Conservation (phyloP, 2,888 invertebrate genomes). For the Vannuccia rotundouncinata region DNA sequence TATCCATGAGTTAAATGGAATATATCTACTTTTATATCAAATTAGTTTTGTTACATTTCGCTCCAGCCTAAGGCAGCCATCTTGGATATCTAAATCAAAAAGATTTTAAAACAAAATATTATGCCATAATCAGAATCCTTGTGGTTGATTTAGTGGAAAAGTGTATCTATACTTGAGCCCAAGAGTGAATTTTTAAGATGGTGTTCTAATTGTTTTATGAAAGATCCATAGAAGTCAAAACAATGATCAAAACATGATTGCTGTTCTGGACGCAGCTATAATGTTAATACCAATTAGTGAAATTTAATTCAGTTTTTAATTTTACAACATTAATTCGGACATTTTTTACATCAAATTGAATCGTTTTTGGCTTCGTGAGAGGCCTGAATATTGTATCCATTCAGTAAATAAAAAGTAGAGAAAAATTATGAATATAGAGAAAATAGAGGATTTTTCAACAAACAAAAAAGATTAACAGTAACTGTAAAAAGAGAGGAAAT, state of each 20-base stretch:
- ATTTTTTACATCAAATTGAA: too few species aligned
- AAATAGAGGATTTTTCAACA: too few species aligned
- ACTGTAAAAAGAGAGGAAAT: too few species aligned
- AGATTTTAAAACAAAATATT: background rate
- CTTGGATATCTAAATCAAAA: background rate
- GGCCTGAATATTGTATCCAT: too few species aligned
- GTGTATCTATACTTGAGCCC: slow-evolving; percentile 19
- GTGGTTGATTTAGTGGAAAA: background rate
- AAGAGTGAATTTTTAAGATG: background rate
- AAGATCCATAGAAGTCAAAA: background rate
- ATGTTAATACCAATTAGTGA: too few species aligned
- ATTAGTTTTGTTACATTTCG: slow-evolving; percentile 20
- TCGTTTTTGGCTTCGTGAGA: too few species aligned
- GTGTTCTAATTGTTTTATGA: background rate
- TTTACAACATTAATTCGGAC: too few species aligned
- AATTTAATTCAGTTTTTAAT: too few species aligned
- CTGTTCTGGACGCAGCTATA: background rate
- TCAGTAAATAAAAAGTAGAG: too few species aligned
- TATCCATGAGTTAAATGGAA: background rate
- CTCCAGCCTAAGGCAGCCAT: slow-evolving; percentile 10
- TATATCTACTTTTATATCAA: background rate
- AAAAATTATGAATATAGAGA: too few species aligned
- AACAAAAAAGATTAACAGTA: too few species aligned
- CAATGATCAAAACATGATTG: background rate
- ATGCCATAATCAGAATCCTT: slow-evolving; percentile 1